Base-by-base conservation (phyloP, 2,888 invertebrate genomes). In the Aromia moschata region DNA sequence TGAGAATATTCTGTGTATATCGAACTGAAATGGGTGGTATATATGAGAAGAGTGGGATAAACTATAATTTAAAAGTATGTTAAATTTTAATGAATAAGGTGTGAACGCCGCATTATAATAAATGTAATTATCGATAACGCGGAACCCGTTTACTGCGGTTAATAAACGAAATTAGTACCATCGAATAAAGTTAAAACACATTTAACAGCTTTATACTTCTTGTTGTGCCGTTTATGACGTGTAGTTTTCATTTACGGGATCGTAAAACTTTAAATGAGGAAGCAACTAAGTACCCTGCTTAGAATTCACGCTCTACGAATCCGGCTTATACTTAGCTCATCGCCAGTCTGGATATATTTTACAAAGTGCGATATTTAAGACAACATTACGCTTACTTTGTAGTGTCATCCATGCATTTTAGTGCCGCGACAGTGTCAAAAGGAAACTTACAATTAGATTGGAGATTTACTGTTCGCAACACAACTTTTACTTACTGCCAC, bases 201-300 rank as follows among this genome's bases (percentile, higher is more conserved):
- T 49, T 49, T 33, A 49, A 49, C 15, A 2, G 54, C 49, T 62
- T 62, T 45, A 56, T 36, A 47, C 41, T 51, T 47, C 41, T 57
- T 60, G 54, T 54, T 52, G 58, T 46, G 30, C 43, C 58, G 57
- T 63, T 64, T 62, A 64, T 64, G 61, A 64, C 55, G 59, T 64
- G 64, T 64, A 64, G 57, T 57, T 59, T 62, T 55, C 56, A 53
- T 64, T 61, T 64, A 64, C 52, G 64, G 51, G 61, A 61, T 55
- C 58, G 43, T 64, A 64, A 64, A 63, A 64, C 37, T 64, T 60
- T 46, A 59, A 63, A 63, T 59, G 54, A 63, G 59, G 62, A 60
- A 63, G 58, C 52, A 41, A 30, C 53, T 61, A 58, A 61, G 61
- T 61, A 55, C 51, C 41, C 25, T 40, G 49, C 56, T 56, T 43